Evolutionary conservation across 2,113 vertebrate species (phyloP), one percentile per base, ranked within the genome.

Genomic region (Herpailurus yagouaroundi): DNA sequence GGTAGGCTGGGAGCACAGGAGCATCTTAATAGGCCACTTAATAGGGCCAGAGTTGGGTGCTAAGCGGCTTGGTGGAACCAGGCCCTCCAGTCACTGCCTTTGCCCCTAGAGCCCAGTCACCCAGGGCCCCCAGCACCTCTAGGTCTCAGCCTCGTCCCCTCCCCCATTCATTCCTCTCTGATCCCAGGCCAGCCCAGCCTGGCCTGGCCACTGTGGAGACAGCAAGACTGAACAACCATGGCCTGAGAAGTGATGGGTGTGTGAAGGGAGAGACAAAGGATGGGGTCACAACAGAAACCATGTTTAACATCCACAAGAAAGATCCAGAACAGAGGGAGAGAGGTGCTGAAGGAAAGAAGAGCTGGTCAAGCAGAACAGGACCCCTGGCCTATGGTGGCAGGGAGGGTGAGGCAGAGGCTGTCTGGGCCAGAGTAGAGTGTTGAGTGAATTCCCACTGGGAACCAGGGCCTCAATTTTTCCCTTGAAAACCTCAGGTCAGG

Each of bases 251-350:
- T 2, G 15, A 7, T 12, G 25, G 14, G 12, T 4, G 4, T 7
- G 19, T 0, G 0, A 38, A 66, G 15, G 27, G 0, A 5, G 16
- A 73, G 9, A 7, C 23, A 27, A 3, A 45, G 38, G 74, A 64
- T 4, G 23, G 69, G 18, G 36, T 19, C 52, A 11, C 13, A 55
- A 29, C n/a, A 16, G 77, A 63, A 2, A 4, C 18, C 66, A 27
- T 33, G 33, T 45, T 73, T 83, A 84, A 69, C 45, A 31, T 29
- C 89, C 31, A 25, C 12, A 86, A 29, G 50, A 93, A 64, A 16
- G 45, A 66, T 31, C 89, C 36, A 60, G 52, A 21, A 45, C 27
- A 60, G 68, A 92, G 48, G 69, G 31, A 87, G 21, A 92, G 38
- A 71, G 41, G 9, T 7, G 16, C 7, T 48, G 8, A 74, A 31